Evolutionary conservation across 2,888 invertebrate species (phyloP), one percentile per base, ranked within the genome.

Genomic region (Torymus texanus): DNA sequence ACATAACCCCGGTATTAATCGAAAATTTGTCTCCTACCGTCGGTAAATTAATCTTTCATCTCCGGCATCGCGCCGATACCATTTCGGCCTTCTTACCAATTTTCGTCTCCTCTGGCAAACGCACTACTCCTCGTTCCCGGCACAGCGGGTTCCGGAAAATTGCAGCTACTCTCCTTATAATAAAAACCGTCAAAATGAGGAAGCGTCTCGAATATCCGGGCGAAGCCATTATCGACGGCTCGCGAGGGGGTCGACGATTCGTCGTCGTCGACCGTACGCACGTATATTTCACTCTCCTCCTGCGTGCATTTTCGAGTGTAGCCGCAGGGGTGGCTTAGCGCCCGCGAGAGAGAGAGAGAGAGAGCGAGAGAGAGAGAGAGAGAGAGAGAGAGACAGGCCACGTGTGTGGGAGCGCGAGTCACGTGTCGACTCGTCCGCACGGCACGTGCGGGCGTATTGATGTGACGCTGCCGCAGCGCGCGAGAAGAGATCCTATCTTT

Each of bases 161-260:
- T 21, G 65, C 63, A 24, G 41, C 8, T 41, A 41, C 41, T 41
- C 41, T 41, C 41, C 29, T 63, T 55, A 41, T 53, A 67, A 56
- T 74, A 74, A 78, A 78, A 73, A 62, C 62, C 21, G 58, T 14
- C 50, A 24, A 78, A 73, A 68, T 67, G 56, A 67, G 72, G 72
- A 78, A 78, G 67, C 66, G 62, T 56, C 68, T 78, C 78, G 68
- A 78, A 63, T 78, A 73, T 78, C 62, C 53, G 29, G 66, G 18
- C 50, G 14, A 29, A 18, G 65, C 63, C 55, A 75, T 75, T 58
- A 75, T 75, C 66, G 65, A 29, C 41, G 68, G 67, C 56, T 62
- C 14, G 13, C 51, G 50, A 13, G 55, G 72, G 16, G 21, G 65
- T 53, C 16, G 21, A 18, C 53, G 41, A 41, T 41, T 41, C 41